Conservation (phyloP, 2,888 invertebrate genomes). For the Chymomyza caudatula region DNA sequence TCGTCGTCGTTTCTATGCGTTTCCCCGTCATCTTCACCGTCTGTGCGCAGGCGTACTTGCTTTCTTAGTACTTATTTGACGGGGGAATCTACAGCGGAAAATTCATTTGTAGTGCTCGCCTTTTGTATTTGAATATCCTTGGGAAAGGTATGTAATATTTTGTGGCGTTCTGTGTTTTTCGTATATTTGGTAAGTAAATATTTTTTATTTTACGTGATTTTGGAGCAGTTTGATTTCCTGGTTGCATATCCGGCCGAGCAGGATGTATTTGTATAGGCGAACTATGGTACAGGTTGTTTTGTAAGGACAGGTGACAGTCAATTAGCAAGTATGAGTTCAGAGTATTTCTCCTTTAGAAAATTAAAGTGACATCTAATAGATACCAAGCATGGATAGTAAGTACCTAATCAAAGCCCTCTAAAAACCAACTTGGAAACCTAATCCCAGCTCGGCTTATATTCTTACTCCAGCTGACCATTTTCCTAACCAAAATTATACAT, state of each 20-base stretch:
- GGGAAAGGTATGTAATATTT: constrained; percentile 47
- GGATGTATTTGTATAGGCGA: constrained; percentile 51
- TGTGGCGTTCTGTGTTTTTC: constrained; percentile 6
- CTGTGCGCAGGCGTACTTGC: constrained; percentile 48
- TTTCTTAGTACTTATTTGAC: neutral
- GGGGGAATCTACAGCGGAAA: constrained; percentile 28
- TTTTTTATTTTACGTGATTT: constrained; percentile 58
- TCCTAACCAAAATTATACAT: neutral
- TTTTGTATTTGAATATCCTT: constrained; percentile 66
- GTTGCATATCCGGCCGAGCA: constrained; percentile 48
- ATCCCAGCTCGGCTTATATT: neutral
- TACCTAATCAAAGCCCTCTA: neutral
- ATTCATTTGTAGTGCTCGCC: constrained; percentile 43
- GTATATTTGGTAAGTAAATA: constrained; percentile 49
- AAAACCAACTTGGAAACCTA: neutral
- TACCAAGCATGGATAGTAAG: too few relatives aligned
- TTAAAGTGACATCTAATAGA: too few relatives aligned
- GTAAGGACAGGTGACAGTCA: constrained; percentile 46
- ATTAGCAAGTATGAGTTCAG: neutral
- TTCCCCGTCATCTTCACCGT: neutral
- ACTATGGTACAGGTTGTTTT: constrained; percentile 25
- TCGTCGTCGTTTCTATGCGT: constrained; percentile 16
- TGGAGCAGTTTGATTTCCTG: constrained; percentile 62
- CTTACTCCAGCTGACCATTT: neutral
- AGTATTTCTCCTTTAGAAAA: too few relatives aligned